Evolutionary conservation across 2,113 vertebrate species (phyloP).

Genomic region (Myrmecophaga tridactyla): DNA sequence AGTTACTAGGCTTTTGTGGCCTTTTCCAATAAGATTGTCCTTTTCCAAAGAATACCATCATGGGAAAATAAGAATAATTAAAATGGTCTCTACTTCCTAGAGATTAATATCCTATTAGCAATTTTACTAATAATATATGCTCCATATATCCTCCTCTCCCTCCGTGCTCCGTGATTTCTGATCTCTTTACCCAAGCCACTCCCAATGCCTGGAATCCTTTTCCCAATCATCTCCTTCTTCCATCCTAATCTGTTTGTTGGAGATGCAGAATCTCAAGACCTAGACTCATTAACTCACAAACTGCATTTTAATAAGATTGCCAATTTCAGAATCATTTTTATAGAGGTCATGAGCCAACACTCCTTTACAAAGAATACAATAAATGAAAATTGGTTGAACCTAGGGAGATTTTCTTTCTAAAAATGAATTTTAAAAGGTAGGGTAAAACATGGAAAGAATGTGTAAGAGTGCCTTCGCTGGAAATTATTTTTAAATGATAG

Average conservation of each 20-base stretch:
- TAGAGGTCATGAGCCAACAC: background rate
- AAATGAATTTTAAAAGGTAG: background rate
- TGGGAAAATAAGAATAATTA: background rate
- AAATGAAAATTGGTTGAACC: background rate
- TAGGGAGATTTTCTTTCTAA: background rate
- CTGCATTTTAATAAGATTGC: background rate
- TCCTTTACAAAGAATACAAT: background rate
- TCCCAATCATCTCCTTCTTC: background rate
- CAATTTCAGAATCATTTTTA: background rate
- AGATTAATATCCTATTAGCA: background rate
- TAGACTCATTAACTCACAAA: background rate
- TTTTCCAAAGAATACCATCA: background rate
- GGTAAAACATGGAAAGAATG: background rate
- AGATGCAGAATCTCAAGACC: background rate
- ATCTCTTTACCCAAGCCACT: background rate
- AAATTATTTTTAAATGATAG: conserved; percentile 11
- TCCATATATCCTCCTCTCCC: background rate
- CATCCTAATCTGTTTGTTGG: background rate
- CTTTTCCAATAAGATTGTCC: background rate
- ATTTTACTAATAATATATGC: background rate
- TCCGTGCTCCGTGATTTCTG: background rate
- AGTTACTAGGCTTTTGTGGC: background rate
- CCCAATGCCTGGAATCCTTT: background rate
- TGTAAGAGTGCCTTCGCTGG: background rate
- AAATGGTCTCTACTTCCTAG: background rate